Base-by-base conservation (phyloP, 1,140 invertebrate species). In the Neuroterus valhalla region DNA sequence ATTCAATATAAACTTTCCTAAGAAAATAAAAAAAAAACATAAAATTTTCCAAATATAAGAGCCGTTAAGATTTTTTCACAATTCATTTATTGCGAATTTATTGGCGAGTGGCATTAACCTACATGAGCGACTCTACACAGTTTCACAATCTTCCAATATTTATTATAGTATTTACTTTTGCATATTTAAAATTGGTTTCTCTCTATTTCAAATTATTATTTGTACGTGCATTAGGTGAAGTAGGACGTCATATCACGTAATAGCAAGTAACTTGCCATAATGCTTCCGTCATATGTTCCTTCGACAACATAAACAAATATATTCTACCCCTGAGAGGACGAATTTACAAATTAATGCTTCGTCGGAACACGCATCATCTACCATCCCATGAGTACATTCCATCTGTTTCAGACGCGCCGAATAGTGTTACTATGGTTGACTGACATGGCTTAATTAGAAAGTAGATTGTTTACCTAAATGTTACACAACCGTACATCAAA, bases 191-290 rank as follows among this genome's bases (percentile, higher is more conserved):
- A 38, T n/a, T 6, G 8, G 2, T 38, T 14, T 15, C 8, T 62
- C 14, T 31, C 8, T 62, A 31, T 3, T 62, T 1, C n/a, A n/a
- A 19, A n/a, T 50, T 68, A 10, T 3, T 42, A 12, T 45, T 42
- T 66, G 38, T 42, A 66, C n/a, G 38, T 52, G 43, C 26, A 62
- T 50, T 50, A 55, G 66, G 38, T 62, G 21, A 45, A 23, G 26
- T 62, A 21, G 50, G 21, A 70, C 69, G 43, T 23, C 17, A 50
- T 46, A 31, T 52, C 46, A 52, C 48, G 46, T 26, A 44, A 55
- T 71, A 42, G 48, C 48, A 62, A 31, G 70, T 71, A 71, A 71
- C 50, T 42, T 48, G 48, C 44, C 55, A 62, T 62, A 62, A 31
- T 23, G 55, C 8, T 62, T 62, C 31, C 26, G 55, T 38, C 55